These are phyloP conservation scores for Antheraea assamensis DNA, from an alignment of 2,888 invertebrate genomes.

Conservation along the genomic window DNA sequence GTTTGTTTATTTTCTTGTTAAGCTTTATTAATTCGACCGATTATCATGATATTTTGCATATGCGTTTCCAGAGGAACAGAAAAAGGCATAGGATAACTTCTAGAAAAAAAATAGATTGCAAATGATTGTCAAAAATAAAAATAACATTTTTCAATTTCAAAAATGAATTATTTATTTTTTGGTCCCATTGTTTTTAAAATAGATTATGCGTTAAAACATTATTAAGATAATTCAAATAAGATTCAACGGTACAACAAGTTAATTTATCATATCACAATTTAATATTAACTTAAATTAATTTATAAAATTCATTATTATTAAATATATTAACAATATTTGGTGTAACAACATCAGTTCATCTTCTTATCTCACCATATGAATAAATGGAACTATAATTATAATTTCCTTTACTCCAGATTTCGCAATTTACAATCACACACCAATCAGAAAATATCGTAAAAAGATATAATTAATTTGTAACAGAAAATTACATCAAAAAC, in stretches of 20 bases:
- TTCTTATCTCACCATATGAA: background rate
- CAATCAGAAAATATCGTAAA: background rate
- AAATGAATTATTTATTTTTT: slow-evolving; percentile 55
- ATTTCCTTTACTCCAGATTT: background rate
- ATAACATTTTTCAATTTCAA: slow-evolving; percentile 30
- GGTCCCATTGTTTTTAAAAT: slow-evolving; percentile 55
- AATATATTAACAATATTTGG: background rate
- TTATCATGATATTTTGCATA: background rate
- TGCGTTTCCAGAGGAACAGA: too few relatives aligned
- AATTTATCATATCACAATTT: slow-evolving; percentile 21
- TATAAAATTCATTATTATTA: background rate
- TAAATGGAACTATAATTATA: background rate
- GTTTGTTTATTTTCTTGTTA: background rate
- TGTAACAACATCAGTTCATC: background rate
- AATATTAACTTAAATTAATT: slow-evolving; percentile 18
- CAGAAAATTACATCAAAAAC: background rate
- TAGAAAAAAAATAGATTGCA: background rate
- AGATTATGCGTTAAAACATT: slow-evolving; percentile 28
- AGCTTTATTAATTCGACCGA: too few relatives aligned
- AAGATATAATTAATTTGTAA: background rate
- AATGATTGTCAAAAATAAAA: slow-evolving; percentile 27
- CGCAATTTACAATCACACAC: background rate
- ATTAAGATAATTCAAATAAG: slow-evolving; percentile 31
- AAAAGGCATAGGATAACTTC: too few relatives aligned
- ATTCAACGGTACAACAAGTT: slow-evolving; percentile 28